Base-by-base conservation (phyloP, 92 coral and sea anemone genomes). In the Palythoa grandis region DNA sequence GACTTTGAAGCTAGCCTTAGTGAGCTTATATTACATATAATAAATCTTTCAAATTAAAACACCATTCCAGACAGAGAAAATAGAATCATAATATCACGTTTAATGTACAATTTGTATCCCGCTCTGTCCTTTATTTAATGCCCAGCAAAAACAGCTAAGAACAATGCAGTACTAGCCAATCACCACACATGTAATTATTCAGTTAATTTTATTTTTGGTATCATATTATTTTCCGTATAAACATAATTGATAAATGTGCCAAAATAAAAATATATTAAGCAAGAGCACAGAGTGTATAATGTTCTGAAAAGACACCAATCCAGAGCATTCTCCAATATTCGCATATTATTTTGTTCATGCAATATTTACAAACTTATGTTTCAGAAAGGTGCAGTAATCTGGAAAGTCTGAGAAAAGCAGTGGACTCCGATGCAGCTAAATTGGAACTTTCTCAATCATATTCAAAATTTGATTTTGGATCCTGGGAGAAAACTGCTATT, bases 371-470 rank as follows among this genome's bases (percentile, higher is more conserved):
- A 25, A 67, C 60, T 16, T 72, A 17, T 72, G 22, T 43, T 72
- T 39, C 77, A 72, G 77, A 72, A 72, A 17, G 15, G 10, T 72
- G 77, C 57, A 72, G 39, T 72, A 72, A 72, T 22, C n/a, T 72
- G 57, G 77, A 56, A 17, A 72, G 57, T 22, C n/a, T 74, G 37
- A 29, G 74, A 29, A 69, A 69, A 11, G 74, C 74, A 3, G 5
- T 69, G 4, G 74, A 69, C 19, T 11, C 74, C 7, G 43, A 69
- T 69, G 74, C 47, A 11, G 40, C 19, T 11, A 69, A 35, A 14
- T 11, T 29, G 47, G 43, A 69, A 40, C 47, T 40, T 40, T 40
- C 47, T 40, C 47, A 40, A 40, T 40, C 47, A n/a, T n/a, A n/a
- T n/a, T n/a, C n/a, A n/a, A n/a, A n/a, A n/a, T n/a, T n/a, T n/a